These are phyloP conservation scores for Agelas oroides DNA, from an alignment of 37 sponge, comb jelly and placozoan genomes.

Conservation along the genomic window DNA sequence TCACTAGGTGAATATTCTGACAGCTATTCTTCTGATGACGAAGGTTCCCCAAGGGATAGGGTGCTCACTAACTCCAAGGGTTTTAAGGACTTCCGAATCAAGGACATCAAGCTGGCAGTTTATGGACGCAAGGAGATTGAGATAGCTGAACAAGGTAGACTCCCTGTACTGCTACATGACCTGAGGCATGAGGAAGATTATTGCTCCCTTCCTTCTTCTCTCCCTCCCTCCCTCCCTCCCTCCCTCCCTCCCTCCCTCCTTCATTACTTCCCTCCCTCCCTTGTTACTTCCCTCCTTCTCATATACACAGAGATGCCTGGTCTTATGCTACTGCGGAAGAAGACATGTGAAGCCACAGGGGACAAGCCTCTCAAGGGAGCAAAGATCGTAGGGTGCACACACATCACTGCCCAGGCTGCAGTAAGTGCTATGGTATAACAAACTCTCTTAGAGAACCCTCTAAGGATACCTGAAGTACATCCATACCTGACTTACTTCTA, in stretches of 20 bases:
- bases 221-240: conserved; percentile 8
- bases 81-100: conserved; percentile 78
- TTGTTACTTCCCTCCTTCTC: neutral
- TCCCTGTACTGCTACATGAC: neutral
- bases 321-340: conserved; percentile 80
- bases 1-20: conserved; percentile 45
- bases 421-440: conserved; percentile 11
- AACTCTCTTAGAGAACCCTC: too few relatives aligned
- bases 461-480: too few relatives aligned
- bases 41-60: conserved; percentile 23
- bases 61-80: conserved; percentile 56
- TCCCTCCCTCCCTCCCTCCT: conserved; percentile 1
- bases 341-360: conserved; percentile 57
- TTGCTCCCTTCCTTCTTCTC: neutral
- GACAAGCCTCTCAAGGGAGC: conserved; percentile 81
- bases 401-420: conserved; percentile 39
- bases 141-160: conserved; percentile 72
- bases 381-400: conserved; percentile 47
- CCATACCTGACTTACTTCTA: too few relatives aligned
- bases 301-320: conserved; percentile 84
- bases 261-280: neutral
- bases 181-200: too few relatives aligned
- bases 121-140: conserved; percentile 84
- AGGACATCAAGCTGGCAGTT: conserved; percentile 54
- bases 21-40: conserved; percentile 48